phyloP scores from a whole-genome alignment of 2,888 invertebrate species.

The Marronus borbonicus region DNA sequence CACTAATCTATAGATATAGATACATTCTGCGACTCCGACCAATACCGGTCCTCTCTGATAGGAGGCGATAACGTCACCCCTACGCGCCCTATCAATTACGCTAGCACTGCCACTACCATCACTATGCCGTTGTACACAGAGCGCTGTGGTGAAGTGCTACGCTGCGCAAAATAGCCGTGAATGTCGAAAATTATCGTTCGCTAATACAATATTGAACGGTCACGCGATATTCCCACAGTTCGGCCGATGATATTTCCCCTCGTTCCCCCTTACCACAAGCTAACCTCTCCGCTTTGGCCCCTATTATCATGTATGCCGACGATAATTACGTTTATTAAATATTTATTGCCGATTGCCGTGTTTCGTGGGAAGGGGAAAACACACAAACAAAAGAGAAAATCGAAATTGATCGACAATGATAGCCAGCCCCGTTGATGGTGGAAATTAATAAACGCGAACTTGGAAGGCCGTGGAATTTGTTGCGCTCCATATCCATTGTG shows the following conservation, averaged over 20 bases:
- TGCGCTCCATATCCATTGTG: no score
- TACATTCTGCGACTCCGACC: no score
- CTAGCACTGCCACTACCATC: not conserved
- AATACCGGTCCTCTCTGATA: not conserved
- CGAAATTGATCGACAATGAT: no score
- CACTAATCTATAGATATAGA: no score
- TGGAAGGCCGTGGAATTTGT: no score
- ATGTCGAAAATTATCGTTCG: conserved; percentile 30
- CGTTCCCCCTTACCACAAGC: no score
- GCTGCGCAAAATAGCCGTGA: conserved; percentile 4
- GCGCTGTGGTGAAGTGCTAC: no score
- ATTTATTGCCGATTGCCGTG: conserved; percentile 29
- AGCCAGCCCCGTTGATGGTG: no score
- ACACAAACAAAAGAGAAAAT: no score
- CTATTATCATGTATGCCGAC: conserved; percentile 10
- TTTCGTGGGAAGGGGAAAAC: not conserved
- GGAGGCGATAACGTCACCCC: not conserved
- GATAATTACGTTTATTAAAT: conserved; percentile 46
- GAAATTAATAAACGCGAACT: no score
- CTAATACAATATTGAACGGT: conserved; percentile 43
- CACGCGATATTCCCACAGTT: conserved; percentile 11
- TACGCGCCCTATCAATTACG: conserved; percentile 31
- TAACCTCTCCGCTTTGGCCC: not conserved
- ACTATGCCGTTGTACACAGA: no score
- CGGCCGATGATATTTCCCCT: no score